phyloP scores from a whole-genome alignment of 2,797 vertebrate species.

The Enteromius afrohamiltoni region DNA sequence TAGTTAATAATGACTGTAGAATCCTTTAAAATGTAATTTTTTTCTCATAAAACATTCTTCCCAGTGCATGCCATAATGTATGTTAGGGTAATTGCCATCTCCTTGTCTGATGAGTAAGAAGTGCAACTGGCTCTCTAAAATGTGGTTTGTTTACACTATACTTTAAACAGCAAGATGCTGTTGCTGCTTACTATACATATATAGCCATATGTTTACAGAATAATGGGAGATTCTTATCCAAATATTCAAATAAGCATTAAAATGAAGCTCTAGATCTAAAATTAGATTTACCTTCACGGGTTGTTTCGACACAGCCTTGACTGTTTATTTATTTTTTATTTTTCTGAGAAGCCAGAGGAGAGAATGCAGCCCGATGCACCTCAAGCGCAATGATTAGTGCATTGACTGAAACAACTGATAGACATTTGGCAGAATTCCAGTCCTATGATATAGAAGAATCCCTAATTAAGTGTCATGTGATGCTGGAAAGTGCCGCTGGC shows the following conservation, averaged over 20 bases:
- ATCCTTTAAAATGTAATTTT: background rate
- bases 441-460: conserved; percentile 64
- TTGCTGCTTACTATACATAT: background rate
- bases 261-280: background rate
- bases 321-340: background rate
- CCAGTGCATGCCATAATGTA: background rate
- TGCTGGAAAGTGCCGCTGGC: conserved; percentile 57
- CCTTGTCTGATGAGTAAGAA: background rate
- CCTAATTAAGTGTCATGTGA: conserved; percentile 69
- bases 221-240: background rate
- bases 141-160: background rate
- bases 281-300: background rate
- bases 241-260: background rate
- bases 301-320: background rate
- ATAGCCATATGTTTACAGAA: background rate
- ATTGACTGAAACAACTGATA: conserved; percentile 47
- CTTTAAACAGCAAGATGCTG: background rate
- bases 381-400: conserved; percentile 45
- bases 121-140: background rate
- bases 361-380: conserved; percentile 21
- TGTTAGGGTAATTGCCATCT: conserved; percentile 3
- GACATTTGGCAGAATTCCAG: conserved; percentile 61
- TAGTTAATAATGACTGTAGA: background rate
- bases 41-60: background rate
- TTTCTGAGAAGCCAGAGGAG: background rate